Conservation (phyloP, 2,797 vertebrate genomes). For the Spatula versicolor region DNA sequence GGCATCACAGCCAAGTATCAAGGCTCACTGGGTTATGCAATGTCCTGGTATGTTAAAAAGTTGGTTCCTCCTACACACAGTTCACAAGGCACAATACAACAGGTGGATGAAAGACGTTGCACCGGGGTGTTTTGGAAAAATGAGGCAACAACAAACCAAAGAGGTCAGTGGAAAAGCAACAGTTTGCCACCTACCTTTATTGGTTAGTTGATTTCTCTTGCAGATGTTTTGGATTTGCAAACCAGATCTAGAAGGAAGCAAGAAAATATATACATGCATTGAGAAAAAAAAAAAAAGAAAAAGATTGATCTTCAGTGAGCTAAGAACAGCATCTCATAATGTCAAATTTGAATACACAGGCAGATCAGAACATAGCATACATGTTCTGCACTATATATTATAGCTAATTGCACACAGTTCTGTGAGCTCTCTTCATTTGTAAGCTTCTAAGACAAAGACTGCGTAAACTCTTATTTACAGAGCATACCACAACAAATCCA, state of each 20-base stretch:
- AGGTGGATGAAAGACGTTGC: conserved; percentile 11
- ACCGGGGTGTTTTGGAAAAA: conserved; percentile 53
- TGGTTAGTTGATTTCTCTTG: not conserved
- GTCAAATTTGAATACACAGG: not conserved
- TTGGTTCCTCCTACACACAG: conserved; percentile 3
- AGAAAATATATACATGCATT: not conserved
- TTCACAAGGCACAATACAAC: conserved; percentile 1
- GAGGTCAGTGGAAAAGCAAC: conserved; percentile 43
- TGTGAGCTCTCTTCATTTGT: not conserved
- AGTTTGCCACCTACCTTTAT: not conserved
- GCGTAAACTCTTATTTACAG: not conserved
- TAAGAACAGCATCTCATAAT: not conserved
- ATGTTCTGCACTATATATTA: not conserved
- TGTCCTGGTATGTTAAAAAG: not conserved
- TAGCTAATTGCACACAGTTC: not conserved
- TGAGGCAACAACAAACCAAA: conserved; percentile 9
- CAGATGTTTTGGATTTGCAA: not conserved
- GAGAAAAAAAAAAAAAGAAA: not conserved
- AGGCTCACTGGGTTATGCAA: not conserved
- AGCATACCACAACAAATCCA: accelerated
- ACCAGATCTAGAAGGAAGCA: not conserved
- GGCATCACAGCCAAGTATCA: not conserved
- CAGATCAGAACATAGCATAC: not conserved
- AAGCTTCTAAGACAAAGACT: not conserved
- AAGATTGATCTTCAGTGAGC: not conserved